phyloP scores from a whole-genome alignment of 2,113 vertebrate species.

The Ardeotis arabs region DNA sequence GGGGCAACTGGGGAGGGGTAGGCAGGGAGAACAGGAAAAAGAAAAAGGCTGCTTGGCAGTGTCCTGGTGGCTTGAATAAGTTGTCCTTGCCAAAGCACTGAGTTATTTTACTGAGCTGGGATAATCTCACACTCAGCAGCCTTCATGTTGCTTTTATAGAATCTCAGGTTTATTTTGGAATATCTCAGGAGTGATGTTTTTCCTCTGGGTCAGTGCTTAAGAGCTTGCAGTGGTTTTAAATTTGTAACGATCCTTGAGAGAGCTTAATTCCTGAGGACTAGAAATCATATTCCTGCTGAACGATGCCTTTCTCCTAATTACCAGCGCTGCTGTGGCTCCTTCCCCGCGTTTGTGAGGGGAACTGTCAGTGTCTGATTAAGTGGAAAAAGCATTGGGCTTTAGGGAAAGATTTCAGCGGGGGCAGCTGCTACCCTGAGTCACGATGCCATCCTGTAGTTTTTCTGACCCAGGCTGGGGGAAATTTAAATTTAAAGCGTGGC shows the following conservation, averaged over 20 bases:
- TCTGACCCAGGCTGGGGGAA: neutral
- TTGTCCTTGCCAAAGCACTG: neutral
- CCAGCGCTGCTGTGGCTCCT: neutral
- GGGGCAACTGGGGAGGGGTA: neutral
- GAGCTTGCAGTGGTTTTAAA: neutral
- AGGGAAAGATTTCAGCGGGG: neutral
- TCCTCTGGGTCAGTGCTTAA: neutral
- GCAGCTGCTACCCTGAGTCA: neutral
- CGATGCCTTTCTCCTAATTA: neutral
- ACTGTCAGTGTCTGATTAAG: neutral
- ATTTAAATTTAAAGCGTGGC: fast-evolving
- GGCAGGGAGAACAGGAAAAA: neutral
- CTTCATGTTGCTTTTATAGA: neutral
- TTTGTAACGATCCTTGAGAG: neutral
- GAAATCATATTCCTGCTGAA: neutral
- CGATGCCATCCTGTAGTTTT: fast-evolving
- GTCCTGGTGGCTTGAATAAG: neutral
- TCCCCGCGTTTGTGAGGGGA: fast-evolving
- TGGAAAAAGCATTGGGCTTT: neutral
- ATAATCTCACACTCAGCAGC: neutral
- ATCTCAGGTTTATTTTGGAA: constrained; percentile 27
- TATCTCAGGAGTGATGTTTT: neutral
- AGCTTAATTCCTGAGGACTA: neutral
- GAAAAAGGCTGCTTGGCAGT: neutral
- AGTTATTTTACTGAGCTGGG: neutral